These are phyloP conservation scores for Conus canariensis DNA, from an alignment of 2,888 invertebrate genomes.

Conservation along the genomic window DNA sequence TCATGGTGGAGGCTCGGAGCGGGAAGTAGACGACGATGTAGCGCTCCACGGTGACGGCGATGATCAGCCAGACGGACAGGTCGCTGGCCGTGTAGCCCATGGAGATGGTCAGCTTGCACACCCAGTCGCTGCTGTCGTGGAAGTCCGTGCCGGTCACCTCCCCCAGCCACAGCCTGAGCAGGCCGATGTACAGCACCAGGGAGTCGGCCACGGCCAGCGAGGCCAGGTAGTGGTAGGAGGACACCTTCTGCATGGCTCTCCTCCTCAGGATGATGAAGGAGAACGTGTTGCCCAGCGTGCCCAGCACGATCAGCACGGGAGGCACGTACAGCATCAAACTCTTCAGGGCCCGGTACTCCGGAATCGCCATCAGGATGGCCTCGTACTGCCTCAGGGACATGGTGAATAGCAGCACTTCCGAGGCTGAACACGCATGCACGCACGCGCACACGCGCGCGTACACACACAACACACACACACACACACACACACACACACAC, in stretches of 20 bases:
- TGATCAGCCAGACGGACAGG: conserved; percentile 76
- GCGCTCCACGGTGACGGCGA: conserved; percentile 76
- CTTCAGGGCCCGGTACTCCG: conserved; percentile 62
- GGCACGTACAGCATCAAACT: conserved; percentile 70
- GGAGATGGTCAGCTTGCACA: conserved; percentile 70
- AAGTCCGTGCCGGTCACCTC: conserved; percentile 69
- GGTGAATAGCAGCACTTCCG: not conserved
- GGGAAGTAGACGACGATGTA: conserved; percentile 76
- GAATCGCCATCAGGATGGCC: conserved; percentile 46
- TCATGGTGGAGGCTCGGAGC: conserved; percentile 69
- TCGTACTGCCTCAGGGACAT: conserved; percentile 48
- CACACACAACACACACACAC: too few relatives aligned
- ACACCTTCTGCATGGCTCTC: conserved; percentile 72
- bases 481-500: not conserved
- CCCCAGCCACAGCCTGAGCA: conserved; percentile 73
- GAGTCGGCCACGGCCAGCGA: conserved; percentile 75
- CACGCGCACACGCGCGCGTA: too few relatives aligned
- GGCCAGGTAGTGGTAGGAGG: conserved; percentile 75
- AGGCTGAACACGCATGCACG: not conserved
- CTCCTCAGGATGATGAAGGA: conserved; percentile 75
- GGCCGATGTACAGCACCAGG: conserved; percentile 73
- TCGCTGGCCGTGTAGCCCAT: conserved; percentile 73
- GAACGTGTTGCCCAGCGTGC: conserved; percentile 75
- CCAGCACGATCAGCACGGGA: conserved; percentile 72
- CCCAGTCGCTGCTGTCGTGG: conserved; percentile 64